Percentiles rank a stretch among this genome's conserved stretches.
These are phyloP conservation scores for Rhyzopertha dominica DNA, from an alignment of 1,140 invertebrate species.

Conservation along the genomic window DNA sequence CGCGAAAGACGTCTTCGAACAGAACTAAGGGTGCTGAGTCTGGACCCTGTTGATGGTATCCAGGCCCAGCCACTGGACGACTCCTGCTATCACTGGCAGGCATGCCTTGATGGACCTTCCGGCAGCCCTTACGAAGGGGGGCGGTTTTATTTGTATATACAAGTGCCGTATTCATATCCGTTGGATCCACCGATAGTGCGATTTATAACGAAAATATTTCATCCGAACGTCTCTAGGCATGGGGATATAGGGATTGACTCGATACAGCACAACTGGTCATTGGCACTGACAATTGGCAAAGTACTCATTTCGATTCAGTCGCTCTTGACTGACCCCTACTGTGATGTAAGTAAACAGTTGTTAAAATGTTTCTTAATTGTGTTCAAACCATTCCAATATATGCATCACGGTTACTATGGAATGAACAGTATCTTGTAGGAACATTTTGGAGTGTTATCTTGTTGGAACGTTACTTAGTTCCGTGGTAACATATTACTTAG, in stretches of 20 bases:
- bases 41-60: constrained; percentile 86
- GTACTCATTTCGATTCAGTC: constrained; percentile 87
- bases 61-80: constrained; percentile 79
- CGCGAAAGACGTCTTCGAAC: constrained; percentile 65
- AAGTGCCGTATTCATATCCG: constrained; percentile 85
- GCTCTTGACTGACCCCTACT: constrained; percentile 88
- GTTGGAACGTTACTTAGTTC: too few relatives aligned
- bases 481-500: too few relatives aligned
- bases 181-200: constrained; percentile 85
- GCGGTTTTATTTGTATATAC: constrained; percentile 88
- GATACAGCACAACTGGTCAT: constrained; percentile 92
- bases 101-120: constrained; percentile 80
- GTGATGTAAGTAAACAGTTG: constrained; percentile 59
- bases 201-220: constrained; percentile 86
- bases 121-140: constrained; percentile 93
- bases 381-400: constrained; percentile 3
- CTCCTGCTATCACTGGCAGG: constrained; percentile 85
- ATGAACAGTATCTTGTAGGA: too few relatives aligned
- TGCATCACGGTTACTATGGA: background rate
- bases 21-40: constrained; percentile 69
- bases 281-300: constrained; percentile 88
- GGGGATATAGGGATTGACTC: constrained; percentile 96
- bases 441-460: too few relatives aligned
- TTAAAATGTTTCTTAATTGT: too few relatives aligned
- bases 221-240: constrained; percentile 92